Evolutionary conservation across 2,113 vertebrate species (phyloP), one percentile per base, ranked within the genome.

Genomic region (Oplegnathus fasciatus): DNA sequence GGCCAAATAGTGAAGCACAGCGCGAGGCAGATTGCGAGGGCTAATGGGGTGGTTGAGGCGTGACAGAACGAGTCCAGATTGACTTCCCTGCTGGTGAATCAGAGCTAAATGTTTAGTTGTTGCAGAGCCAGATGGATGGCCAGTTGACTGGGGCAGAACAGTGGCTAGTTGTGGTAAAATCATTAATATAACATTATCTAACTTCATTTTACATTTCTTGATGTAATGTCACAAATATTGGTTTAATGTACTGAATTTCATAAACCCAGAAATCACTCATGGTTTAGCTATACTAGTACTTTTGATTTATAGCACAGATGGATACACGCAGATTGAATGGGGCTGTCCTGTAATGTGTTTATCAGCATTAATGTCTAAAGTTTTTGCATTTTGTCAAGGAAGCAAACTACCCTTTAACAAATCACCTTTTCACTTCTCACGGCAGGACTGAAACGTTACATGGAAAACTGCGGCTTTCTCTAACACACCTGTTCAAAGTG

Each of bases 41-140:
- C 50, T 79, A 88, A 86, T 58, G 37, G 60, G 75, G 28, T 9
- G 32, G 48, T 32, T 84, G 44, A 82, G 82, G 78, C 5, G n/a
- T 66, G 78, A 84, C 83, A 83, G 78, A 76, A 57, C 2, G 30
- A 74, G 75, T 55, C 80, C 88, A 88, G 87, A 84, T 40, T 80
- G 84, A 75, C 37, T 68, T 83, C 34, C 61, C 81, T 88, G 86
- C 79, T 90, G 83, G 42, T 82, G 57, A 86, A 79, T 84, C 58
- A 26, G 65, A 78, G 46, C 64, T 80, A 70, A 68, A 82, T 69
- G 58, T 71, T 81, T 26, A 28, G 62, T 50, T 40, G 62, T 74
- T 60, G 40, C 30, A 44, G 22, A 76, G 37, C 58, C 58, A 88
- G 76, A 78, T 77, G 61, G 57, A 55, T 20, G 58, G n/a, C n/a